Conservation (phyloP, 2,888 invertebrate genomes). For the Lobophora halterata region DNA sequence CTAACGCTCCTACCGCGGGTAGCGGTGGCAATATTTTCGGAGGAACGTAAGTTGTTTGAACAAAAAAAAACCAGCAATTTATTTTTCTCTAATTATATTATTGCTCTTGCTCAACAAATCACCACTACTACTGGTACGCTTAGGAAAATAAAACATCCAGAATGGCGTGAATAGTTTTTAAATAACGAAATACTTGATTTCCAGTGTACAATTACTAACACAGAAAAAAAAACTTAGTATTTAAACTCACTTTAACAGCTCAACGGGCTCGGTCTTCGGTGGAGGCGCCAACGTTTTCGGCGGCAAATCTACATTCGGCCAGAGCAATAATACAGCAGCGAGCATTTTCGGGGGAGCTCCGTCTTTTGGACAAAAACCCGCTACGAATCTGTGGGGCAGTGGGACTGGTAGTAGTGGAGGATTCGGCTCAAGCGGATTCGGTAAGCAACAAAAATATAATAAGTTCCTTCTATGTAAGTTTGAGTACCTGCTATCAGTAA, state of each 20-base stretch:
- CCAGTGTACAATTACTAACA: too few species aligned
- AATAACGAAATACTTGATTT: too few species aligned
- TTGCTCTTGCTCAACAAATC: too few species aligned
- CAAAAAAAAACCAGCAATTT: too few species aligned
- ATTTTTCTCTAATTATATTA: too few species aligned
- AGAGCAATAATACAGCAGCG: constrained; percentile 50
- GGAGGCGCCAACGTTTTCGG: constrained; percentile 59
- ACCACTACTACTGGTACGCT: too few species aligned
- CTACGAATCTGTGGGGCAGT: constrained; percentile 57
- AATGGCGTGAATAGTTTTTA: too few species aligned
- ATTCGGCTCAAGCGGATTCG: constrained; percentile 63
- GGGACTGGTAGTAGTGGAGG: constrained; percentile 47
- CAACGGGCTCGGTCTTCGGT: constrained; percentile 60
- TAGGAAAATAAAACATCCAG: too few species aligned
- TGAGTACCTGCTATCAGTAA: too few species aligned
- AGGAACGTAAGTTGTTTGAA: constrained; percentile 62
- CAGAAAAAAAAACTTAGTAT: too few species aligned
- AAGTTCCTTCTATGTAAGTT: too few species aligned
- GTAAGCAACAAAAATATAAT: too few species aligned
- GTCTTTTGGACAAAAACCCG: constrained; percentile 49
- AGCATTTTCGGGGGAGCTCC: constrained; percentile 60
- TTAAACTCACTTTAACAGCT: constrained; percentile 40
- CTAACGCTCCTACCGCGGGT: constrained; percentile 47
- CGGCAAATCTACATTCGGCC: constrained; percentile 59
- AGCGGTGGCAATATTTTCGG: constrained; percentile 65